Percentiles rank a stretch among this genome's conserved stretches.
Conservation (phyloP, 1,140 invertebrate species). For the Bombus sylvicola region DNA sequence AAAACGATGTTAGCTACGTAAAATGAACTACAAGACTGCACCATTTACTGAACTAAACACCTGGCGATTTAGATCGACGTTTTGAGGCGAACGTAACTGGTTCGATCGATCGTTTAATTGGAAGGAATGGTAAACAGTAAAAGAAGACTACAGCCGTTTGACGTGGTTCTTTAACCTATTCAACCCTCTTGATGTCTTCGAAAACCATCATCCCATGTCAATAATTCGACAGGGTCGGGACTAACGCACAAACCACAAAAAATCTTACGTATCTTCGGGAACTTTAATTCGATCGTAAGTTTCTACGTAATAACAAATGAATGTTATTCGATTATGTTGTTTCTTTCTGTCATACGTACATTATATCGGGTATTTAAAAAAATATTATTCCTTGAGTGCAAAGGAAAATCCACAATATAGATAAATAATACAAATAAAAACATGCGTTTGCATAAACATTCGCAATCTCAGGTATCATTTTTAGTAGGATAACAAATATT, state of each 20-base stretch:
- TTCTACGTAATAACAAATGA: too few species aligned
- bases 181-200: neutral
- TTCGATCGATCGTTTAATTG: neutral
- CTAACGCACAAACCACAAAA: neutral
- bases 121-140: neutral
- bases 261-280: neutral
- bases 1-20: neutral
- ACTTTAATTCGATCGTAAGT: neutral
- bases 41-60: neutral
- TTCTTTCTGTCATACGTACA: neutral
- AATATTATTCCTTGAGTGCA: too few species aligned
- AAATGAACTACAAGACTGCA: neutral
- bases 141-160: neutral
- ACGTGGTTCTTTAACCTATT: neutral
- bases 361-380: too few species aligned
- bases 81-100: neutral
- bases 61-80: neutral
- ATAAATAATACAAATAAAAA: too few species aligned
- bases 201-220: neutral
- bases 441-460: too few species aligned
- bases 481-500: too few species aligned
- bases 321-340: too few species aligned
- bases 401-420: too few species aligned
- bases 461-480: too few species aligned
- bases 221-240: too few species aligned